Percentiles rank a stretch among this genome's conserved stretches.
Evolutionary conservation across 1,140 invertebrate species (phyloP).

Genomic region (Lepidotrigona ventralis): DNA sequence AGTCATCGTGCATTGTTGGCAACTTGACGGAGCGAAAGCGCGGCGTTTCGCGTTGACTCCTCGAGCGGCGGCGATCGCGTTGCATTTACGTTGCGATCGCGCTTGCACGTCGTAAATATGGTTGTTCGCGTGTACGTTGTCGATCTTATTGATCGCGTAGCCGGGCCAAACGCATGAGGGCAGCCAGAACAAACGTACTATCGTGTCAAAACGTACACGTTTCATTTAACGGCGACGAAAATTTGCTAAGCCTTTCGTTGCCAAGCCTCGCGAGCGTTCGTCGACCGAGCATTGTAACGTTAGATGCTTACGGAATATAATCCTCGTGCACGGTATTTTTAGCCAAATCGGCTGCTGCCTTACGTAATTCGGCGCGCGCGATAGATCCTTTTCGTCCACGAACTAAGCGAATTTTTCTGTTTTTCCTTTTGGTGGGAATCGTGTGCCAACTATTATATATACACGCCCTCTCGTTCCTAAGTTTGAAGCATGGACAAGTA

Average conservation of each 20-base stretch:
- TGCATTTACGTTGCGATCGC: neutral
- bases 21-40: neutral
- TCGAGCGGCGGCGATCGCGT: neutral
- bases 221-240: constrained; percentile 16
- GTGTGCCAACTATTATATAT: too few species aligned
- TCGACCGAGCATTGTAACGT: constrained; percentile 23
- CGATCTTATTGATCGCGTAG: constrained; percentile 33
- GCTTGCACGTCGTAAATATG: constrained; percentile 33
- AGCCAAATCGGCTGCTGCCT: constrained; percentile 24
- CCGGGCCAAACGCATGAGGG: neutral
- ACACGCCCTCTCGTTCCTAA: too few species aligned
- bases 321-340: constrained; percentile 37
- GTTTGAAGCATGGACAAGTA: too few species aligned
- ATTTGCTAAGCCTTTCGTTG: constrained; percentile 21
- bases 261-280: constrained; percentile 9
- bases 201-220: neutral
- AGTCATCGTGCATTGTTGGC: neutral
- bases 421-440: neutral
- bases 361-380: constrained; percentile 16
- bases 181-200: neutral
- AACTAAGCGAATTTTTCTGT: neutral
- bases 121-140: constrained; percentile 15
- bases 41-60: neutral
- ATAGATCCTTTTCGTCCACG: neutral
- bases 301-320: constrained; percentile 45